Evolutionary conservation across 2,113 vertebrate genomes (phyloP).

Genomic region (Gavialis gangeticus): DNA sequence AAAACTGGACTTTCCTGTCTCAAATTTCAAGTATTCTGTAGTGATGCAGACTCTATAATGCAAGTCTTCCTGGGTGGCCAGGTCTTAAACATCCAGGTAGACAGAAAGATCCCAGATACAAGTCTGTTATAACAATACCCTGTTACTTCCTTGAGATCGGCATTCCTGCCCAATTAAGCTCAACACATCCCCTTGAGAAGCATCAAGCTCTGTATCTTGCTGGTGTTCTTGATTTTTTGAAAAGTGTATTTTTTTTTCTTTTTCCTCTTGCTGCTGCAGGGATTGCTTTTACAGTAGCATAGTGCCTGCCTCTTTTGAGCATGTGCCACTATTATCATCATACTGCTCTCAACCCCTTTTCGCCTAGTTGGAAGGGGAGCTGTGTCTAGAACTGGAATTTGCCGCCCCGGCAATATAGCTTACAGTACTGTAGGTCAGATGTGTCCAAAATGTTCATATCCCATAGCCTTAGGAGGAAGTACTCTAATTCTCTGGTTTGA

Average conservation of each 20-base stretch:
- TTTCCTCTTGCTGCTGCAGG: background rate
- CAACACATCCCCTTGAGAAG: fast-evolving
- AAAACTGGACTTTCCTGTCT: background rate
- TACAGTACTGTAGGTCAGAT: background rate
- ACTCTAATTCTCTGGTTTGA: background rate
- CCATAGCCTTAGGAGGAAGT: background rate
- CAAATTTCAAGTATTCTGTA: background rate
- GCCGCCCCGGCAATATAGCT: background rate
- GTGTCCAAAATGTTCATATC: background rate
- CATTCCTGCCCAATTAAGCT: background rate
- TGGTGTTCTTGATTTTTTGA: fast-evolving
- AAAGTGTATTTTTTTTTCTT: background rate
- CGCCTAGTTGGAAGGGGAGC: conserved; percentile 44
- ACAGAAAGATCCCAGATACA: background rate
- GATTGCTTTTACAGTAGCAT: background rate
- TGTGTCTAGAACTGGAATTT: conserved; percentile 30
- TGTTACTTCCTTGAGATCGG: background rate
- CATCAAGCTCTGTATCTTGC: background rate
- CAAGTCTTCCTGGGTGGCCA: fast-evolving
- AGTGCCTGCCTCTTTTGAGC: background rate
- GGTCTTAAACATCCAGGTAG: background rate
- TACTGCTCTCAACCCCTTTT: background rate
- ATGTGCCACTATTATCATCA: conserved; percentile 35
- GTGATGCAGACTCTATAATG: background rate
- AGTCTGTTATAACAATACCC: background rate